These are phyloP conservation scores for Seira ritae DNA, from an alignment of 2,888 invertebrate genomes.

Conservation along the genomic window DNA sequence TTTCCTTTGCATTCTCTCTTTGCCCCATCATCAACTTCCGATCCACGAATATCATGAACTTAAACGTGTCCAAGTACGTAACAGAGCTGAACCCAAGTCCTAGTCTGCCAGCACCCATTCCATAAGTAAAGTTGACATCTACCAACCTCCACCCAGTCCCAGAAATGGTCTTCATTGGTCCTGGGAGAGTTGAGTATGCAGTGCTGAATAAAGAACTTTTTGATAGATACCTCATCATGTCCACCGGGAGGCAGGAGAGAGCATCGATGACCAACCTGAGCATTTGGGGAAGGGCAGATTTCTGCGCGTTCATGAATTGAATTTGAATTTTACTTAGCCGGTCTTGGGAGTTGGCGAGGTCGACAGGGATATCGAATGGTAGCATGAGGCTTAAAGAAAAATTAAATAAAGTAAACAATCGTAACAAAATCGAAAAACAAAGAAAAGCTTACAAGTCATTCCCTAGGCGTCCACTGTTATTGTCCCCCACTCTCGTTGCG, in stretches of 20 bases:
- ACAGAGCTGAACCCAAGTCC: conserved; percentile 36
- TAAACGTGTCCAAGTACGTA: conserved; percentile 21
- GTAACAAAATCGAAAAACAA: not conserved
- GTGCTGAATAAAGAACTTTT: conserved; percentile 35
- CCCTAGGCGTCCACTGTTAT: not conserved
- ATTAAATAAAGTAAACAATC: not conserved
- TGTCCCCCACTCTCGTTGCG: not conserved
- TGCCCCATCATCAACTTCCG: conserved; percentile 4
- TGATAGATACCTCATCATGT: conserved; percentile 1
- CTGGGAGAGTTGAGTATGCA: conserved; percentile 36
- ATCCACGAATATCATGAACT: conserved; percentile 36
- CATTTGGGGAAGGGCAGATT: not conserved
- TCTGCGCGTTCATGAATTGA: not conserved
- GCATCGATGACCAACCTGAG: not conserved
- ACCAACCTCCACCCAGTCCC: not conserved
- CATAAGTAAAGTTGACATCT: conserved; percentile 39
- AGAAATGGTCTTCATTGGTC: not conserved
- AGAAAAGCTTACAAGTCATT: conserved; percentile 38
- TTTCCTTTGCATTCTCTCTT: conserved; percentile 28
- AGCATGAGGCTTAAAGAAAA: conserved; percentile 29
- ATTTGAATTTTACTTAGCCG: not conserved
- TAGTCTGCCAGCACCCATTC: conserved; percentile 31
- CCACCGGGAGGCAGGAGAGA: conserved; percentile 27
- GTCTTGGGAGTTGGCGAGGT: not conserved
- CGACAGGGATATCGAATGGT: conserved; percentile 18